phyloP scores from a whole-genome alignment of 2,113 vertebrate genomes.

The Campylomormyrus numenius region DNA sequence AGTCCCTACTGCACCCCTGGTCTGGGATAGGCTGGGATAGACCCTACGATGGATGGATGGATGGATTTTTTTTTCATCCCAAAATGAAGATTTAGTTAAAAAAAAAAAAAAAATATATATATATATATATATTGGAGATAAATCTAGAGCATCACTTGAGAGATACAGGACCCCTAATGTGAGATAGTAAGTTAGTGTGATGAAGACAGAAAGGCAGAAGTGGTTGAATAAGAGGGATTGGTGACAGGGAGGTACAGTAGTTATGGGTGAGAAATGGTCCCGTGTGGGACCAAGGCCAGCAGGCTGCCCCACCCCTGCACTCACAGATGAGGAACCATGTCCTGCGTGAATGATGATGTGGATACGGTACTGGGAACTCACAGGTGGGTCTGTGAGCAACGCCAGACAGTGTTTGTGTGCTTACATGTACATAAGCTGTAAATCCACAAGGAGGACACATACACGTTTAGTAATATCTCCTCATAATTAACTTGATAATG shows the following conservation, averaged over 20 bases:
- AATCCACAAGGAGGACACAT: background rate
- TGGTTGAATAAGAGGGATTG: background rate
- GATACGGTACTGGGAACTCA: background rate
- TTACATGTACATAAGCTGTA: background rate
- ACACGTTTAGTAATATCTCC: background rate
- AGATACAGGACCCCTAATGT: background rate
- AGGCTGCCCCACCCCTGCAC: background rate
- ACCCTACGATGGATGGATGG: background rate
- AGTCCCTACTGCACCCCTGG: background rate
- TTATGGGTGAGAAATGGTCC: background rate
- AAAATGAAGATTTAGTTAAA: no score
- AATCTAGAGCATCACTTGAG: background rate
- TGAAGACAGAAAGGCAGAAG: background rate
- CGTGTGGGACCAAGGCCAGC: background rate
- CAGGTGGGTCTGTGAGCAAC: background rate
- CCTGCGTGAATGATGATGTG: background rate
- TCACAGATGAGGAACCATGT: background rate
- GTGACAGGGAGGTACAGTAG: background rate
- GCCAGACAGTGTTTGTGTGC: background rate
- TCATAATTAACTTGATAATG: background rate
- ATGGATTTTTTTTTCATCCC: no score
- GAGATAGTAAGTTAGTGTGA: background rate
- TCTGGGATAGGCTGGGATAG: background rate
- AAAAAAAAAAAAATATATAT: no score
- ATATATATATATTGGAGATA: background rate